phyloP scores from a whole-genome alignment of 2,113 vertebrate species.

The Lepidothrix coronata region DNA sequence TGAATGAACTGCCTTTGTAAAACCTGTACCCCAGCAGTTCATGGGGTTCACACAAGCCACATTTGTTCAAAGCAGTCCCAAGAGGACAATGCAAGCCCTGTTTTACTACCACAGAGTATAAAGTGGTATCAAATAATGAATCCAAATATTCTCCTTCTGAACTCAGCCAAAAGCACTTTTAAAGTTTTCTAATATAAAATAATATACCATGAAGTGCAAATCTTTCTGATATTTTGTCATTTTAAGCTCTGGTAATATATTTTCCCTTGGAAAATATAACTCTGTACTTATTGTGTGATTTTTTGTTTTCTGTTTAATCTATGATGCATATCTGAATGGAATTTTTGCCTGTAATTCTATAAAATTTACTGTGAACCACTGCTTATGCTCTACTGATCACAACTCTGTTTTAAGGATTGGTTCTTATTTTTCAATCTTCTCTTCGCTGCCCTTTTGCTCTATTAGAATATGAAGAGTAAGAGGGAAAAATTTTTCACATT shows the following conservation, averaged over 20 bases:
- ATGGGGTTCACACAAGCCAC: neutral
- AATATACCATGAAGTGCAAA: constrained; percentile 61
- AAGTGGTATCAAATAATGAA: constrained; percentile 35
- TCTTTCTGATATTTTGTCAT: constrained; percentile 57
- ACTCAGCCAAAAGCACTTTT: constrained; percentile 36
- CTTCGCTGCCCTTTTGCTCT: constrained; percentile 6
- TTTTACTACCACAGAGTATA: constrained; percentile 4
- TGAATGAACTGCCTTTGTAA: neutral
- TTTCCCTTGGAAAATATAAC: constrained; percentile 39
- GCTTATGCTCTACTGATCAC: constrained; percentile 62
- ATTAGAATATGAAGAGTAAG: neutral
- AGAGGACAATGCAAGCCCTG: constrained; percentile 20
- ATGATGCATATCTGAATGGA: constrained; percentile 62
- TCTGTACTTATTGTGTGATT: neutral
- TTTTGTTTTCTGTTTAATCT: constrained; percentile 67
- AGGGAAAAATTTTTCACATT: neutral
- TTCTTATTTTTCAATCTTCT: constrained; percentile 56
- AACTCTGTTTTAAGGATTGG: constrained; percentile 39
- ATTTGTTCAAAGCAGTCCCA: neutral
- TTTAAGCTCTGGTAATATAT: constrained; percentile 47
- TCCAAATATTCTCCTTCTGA: constrained; percentile 33
- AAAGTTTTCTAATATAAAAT: constrained; percentile 56
- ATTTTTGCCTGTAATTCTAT: constrained; percentile 58
- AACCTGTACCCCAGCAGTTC: neutral
- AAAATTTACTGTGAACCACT: constrained; percentile 49